Conservation (phyloP, 1,140 invertebrate species). For the Leptinotarsa texana region DNA sequence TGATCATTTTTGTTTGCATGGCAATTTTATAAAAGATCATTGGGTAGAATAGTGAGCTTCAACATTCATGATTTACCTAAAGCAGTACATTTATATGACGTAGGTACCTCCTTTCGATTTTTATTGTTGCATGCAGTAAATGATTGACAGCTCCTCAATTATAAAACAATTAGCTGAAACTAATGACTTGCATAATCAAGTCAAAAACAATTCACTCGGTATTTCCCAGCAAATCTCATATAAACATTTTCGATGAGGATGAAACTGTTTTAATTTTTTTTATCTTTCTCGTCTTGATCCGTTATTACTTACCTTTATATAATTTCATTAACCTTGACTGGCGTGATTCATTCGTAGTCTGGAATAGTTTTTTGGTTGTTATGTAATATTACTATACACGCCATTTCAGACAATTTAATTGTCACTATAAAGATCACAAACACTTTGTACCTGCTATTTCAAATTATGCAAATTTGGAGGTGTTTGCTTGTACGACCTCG, state of each 20-base stretch:
- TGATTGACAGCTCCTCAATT: no score
- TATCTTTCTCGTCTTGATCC: not conserved
- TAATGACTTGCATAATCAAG: no score
- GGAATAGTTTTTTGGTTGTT: not conserved
- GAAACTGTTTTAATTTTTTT: not conserved
- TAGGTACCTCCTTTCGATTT: no score
- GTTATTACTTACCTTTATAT: not conserved
- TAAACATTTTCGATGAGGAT: not conserved
- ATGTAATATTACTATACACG: not conserved
- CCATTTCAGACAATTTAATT: not conserved
- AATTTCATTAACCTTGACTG: not conserved
- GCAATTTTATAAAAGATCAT: no score
- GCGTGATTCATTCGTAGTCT: not conserved
- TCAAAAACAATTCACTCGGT: no score
- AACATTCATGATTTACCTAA: not conserved
- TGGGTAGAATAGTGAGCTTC: no score
- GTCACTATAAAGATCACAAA: not conserved
- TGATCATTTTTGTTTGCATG: no score
- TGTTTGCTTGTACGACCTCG: no score
- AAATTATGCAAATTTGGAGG: not conserved
- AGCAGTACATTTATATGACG: no score
- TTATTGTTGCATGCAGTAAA: no score
- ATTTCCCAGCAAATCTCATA: no score
- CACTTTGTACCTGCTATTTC: not conserved
- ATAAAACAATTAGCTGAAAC: no score